A percentile compares a stretch with the other conserved stretches of the same genome.
phyloP scores from a whole-genome alignment of 2,113 vertebrate genomes.

The Prunella fulvescens region DNA sequence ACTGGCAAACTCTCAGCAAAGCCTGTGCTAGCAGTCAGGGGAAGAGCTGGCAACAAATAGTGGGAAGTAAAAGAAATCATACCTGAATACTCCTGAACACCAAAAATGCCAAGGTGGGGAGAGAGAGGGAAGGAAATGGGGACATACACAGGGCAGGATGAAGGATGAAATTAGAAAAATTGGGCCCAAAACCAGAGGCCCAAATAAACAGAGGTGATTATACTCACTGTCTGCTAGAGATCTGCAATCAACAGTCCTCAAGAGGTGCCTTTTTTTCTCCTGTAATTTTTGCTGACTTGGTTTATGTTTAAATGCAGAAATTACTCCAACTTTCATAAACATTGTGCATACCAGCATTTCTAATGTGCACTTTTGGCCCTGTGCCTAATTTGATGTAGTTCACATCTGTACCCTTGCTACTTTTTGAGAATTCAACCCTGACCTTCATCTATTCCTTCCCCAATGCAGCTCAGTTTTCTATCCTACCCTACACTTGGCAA shows the following conservation, averaged over 20 bases:
- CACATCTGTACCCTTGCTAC: neutral
- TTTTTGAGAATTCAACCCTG: neutral
- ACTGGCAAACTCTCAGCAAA: neutral
- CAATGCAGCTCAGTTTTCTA: neutral
- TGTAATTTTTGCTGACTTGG: neutral
- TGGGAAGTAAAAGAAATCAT: neutral
- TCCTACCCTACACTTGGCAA: neutral
- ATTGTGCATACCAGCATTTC: neutral
- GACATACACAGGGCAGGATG: fast-evolving
- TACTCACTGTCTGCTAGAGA: neutral
- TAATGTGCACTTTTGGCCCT: neutral
- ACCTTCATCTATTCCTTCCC: neutral
- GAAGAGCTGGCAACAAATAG: neutral
- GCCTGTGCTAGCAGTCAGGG: neutral
- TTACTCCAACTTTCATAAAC: neutral
- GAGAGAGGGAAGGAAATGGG: neutral
- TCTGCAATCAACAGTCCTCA: neutral
- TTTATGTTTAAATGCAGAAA: neutral
- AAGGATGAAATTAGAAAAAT: neutral
- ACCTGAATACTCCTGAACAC: neutral
- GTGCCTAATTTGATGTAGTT: neutral
- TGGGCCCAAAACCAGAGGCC: neutral
- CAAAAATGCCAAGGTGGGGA: fast-evolving
- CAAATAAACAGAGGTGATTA: neutral
- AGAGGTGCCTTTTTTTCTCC: neutral